phyloP scores from a whole-genome alignment of 2,888 invertebrate genomes.

The Aphodius granarius region DNA sequence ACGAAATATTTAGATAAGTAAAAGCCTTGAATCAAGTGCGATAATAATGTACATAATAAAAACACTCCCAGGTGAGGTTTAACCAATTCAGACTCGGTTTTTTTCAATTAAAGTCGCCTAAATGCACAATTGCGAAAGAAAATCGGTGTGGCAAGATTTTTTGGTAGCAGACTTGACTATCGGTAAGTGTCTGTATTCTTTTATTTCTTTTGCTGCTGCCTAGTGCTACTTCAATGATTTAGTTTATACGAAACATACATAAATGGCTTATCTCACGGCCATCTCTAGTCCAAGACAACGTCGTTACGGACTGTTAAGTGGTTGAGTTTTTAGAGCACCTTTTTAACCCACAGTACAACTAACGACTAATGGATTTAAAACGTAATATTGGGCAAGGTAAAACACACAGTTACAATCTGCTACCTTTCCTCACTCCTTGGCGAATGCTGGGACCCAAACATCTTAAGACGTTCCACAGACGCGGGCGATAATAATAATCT shows the following conservation, averaged over 20 bases:
- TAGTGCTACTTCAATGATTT: neutral
- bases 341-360: neutral
- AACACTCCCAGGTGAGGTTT: neutral
- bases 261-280: neutral
- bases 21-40: neutral
- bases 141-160: neutral
- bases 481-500: no score
- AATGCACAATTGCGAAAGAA: neutral
- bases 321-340: neutral
- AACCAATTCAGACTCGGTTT: neutral
- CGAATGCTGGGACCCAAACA: neutral
- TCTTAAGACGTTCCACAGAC: no score
- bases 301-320: neutral
- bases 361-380: neutral
- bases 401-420: neutral
- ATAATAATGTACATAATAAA: neutral
- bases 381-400: neutral
- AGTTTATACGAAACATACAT: neutral
- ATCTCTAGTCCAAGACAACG: neutral
- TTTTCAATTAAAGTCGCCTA: neutral
- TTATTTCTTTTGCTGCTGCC: neutral
- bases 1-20: neutral
- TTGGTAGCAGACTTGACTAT: neutral
- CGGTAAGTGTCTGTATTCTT: neutral
- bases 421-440: neutral